phyloP scores from a whole-genome alignment of 2,888 invertebrate genomes.

The Synergus laeviventris region DNA sequence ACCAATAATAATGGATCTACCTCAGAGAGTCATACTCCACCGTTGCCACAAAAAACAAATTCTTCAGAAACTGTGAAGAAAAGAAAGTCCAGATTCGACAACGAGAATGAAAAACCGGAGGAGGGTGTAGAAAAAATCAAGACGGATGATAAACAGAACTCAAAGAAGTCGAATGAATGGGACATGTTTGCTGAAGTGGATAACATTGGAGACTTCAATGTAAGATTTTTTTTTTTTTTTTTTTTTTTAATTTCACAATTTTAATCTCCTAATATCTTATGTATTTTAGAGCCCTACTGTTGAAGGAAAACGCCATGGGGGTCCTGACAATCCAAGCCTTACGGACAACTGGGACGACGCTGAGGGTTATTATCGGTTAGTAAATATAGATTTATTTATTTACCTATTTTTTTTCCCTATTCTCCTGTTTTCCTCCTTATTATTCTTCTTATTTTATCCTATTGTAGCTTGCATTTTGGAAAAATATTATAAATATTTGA shows the following conservation, averaged over 20 bases:
- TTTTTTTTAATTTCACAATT: constrained; percentile 41
- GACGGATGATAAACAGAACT: constrained; percentile 69
- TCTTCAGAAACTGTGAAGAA: constrained; percentile 64
- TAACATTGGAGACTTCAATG: constrained; percentile 87
- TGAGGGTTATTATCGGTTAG: constrained; percentile 95
- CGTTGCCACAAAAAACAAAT: constrained; percentile 68
- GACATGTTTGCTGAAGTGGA: constrained; percentile 96
- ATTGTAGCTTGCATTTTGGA: not conserved
- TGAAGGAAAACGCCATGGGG: constrained; percentile 78
- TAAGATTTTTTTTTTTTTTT: constrained; percentile 74
- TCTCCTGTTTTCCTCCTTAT: too few relatives aligned
- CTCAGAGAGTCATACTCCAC: constrained; percentile 72
- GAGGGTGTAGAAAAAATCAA: constrained; percentile 66
- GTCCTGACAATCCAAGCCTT: constrained; percentile 91
- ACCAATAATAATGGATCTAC: constrained; percentile 71
- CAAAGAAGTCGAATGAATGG: constrained; percentile 83
- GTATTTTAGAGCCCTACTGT: constrained; percentile 82
- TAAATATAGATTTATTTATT: constrained; percentile 28
- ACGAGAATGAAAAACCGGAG: constrained; percentile 57
- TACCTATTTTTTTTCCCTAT: too few relatives aligned
- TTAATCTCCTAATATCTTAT: constrained; percentile 50
- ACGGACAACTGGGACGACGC: constrained; percentile 99
- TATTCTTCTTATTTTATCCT: too few relatives aligned
- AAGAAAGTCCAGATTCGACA: constrained; percentile 66
- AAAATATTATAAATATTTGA: not conserved